Percentiles rank a stretch among this genome's conserved stretches.
phyloP scores from a whole-genome alignment of 2,113 vertebrate genomes.

The Sceloporus tristichus region DNA sequence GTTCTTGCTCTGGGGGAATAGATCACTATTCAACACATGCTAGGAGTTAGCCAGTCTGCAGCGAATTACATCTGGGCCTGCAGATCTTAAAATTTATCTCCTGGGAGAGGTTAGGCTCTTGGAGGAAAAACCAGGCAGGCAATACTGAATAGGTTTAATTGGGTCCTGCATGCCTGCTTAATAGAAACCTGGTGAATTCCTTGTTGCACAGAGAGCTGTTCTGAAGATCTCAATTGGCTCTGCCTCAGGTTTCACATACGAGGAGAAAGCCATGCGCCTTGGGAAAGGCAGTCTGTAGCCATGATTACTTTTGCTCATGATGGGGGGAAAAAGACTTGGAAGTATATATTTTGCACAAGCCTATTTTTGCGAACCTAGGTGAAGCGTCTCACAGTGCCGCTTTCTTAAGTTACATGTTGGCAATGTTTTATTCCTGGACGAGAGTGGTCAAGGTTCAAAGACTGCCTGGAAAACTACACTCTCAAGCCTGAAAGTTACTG shows the following conservation, averaged over 20 bases:
- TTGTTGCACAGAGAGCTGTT: slow-evolving; percentile 33
- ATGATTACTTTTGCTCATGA: neutral
- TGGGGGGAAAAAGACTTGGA: neutral
- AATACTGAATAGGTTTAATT: slow-evolving; percentile 56
- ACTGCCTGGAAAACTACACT: neutral
- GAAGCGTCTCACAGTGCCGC: too few relatives aligned
- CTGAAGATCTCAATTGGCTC: slow-evolving; percentile 7
- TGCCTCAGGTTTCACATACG: slow-evolving; percentile 9
- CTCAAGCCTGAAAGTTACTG: neutral
- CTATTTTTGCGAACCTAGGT: neutral
- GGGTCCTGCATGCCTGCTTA: slow-evolving; percentile 62
- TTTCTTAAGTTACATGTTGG: neutral
- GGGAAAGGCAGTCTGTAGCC: neutral
- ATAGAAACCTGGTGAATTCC: slow-evolving; percentile 44
- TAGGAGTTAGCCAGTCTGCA: slow-evolving; percentile 52
- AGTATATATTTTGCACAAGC: neutral
- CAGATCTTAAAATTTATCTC: slow-evolving; percentile 51
- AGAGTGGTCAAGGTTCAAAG: neutral
- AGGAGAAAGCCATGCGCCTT: neutral
- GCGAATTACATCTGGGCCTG: slow-evolving; percentile 48
- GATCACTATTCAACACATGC: slow-evolving; percentile 34
- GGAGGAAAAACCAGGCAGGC: slow-evolving; percentile 47
- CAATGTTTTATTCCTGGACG: neutral
- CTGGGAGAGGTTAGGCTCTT: slow-evolving; percentile 56
- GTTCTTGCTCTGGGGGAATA: slow-evolving; percentile 45